Conservation (phyloP, 2,888 invertebrate species). For the Prosopocoilus inquinatus region DNA sequence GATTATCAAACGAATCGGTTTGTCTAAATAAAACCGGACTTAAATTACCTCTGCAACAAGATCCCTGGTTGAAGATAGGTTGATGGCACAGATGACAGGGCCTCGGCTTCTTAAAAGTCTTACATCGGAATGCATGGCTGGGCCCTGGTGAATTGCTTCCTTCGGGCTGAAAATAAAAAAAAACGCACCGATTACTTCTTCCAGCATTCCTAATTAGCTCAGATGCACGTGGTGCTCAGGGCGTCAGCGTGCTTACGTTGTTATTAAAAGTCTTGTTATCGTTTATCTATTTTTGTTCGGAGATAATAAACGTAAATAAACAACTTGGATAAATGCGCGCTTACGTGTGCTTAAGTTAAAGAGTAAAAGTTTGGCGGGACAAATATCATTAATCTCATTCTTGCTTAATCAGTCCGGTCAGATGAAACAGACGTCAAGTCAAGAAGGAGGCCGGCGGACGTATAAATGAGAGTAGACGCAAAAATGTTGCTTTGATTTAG, state of each 20-base stretch:
- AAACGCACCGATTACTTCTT: constrained; percentile 23
- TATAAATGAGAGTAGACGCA: no score
- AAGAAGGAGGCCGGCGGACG: no score
- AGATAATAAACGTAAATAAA: constrained; percentile 6
- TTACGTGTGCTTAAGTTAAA: no score
- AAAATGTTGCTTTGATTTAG: no score
- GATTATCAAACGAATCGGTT: background rate
- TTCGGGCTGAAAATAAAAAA: constrained; percentile 62
- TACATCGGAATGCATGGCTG: constrained; percentile 72
- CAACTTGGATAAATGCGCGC: no score
- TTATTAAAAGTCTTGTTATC: background rate
- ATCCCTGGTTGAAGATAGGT: constrained; percentile 71
- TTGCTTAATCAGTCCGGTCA: no score
- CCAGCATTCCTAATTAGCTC: constrained; percentile 3
- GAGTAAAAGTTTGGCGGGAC: no score
- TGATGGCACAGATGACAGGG: constrained; percentile 79
- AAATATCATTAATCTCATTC: no score
- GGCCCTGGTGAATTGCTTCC: constrained; percentile 62
- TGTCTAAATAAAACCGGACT: background rate
- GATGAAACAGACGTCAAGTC: no score
- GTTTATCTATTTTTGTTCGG: no score
- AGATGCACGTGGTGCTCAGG: background rate
- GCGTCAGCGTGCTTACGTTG: constrained; percentile 3
- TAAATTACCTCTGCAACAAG: constrained; percentile 70
- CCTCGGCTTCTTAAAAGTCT: constrained; percentile 70